phyloP scores from a whole-genome alignment of 64 coral and sea anemone species.

The Dendrophyllia cribrosa region DNA sequence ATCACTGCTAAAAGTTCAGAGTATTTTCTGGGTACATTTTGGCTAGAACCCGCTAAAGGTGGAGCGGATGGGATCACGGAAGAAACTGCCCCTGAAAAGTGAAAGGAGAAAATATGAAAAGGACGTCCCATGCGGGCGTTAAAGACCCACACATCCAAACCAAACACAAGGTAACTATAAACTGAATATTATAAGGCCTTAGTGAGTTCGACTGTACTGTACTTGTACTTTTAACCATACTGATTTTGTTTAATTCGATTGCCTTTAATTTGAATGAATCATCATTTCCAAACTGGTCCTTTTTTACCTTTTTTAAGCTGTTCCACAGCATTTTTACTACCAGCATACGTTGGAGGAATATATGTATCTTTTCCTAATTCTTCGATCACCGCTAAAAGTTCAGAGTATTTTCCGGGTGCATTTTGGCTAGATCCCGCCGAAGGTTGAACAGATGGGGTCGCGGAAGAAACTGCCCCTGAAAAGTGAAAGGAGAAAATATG shows the following conservation, averaged over 20 bases:
- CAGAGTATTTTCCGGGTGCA: constrained; percentile 80
- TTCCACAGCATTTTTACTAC: constrained; percentile 95
- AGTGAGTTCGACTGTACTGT: no score
- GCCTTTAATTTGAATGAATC: no score
- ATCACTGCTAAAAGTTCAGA: constrained; percentile 91
- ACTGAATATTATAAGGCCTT: neutral
- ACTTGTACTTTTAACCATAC: no score
- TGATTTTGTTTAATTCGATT: no score
- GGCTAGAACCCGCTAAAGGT: neutral
- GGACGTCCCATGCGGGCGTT: no score
- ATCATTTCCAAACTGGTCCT: no score
- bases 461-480: neutral
- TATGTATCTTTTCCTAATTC: constrained; percentile 97
- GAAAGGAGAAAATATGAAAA: neutral
- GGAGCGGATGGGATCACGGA: neutral
- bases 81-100: neutral
- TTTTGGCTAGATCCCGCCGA: neutral
- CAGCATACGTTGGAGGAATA: constrained; percentile 95
- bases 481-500: neutral
- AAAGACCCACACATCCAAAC: no score
- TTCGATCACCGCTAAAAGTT: constrained; percentile 93
- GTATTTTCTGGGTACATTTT: constrained; percentile 76
- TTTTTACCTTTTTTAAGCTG: constrained; percentile 86
- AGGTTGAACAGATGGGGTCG: neutral
- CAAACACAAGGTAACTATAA: no score